Base-by-base conservation (phyloP, 1,140 invertebrate genomes). In the Trachymyrmex septentrionalis region DNA sequence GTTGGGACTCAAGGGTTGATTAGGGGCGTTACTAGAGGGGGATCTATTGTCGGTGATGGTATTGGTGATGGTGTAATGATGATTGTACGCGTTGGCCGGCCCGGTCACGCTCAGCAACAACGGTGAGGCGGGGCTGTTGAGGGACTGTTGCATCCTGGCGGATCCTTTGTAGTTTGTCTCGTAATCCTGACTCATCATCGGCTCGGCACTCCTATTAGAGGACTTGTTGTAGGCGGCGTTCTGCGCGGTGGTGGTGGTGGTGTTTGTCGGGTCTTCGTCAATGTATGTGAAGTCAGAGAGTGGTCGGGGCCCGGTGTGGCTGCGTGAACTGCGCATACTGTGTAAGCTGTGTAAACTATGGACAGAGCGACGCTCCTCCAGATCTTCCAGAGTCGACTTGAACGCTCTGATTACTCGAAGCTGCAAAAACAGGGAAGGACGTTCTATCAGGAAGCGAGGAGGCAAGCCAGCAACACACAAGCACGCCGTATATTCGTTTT, bases 401-500 rank as follows among this genome's bases (percentile, higher is more conserved):
- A 99, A 99, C 95, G 99, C 99, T 97, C 99, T 98, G 96, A 99
- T 99, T 96, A 99, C 99, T 96, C 99, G 98, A 96, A 99, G 98
- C 99, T 99, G 98, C 96, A 98, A 98, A 97, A 97, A 97, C 94
- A 96, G 96, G 96, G 94, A 95, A 94, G 93, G 92, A 78, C 80
- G 92, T 94, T 94, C 94, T 95, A 94, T 94, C 92, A 95, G 94
- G 94, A 94, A 92, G 93, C 94, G 94, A 95, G 92, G 94, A 95
- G 92, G 94, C 93, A 94, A 93, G 93, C 94, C 92, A 95, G 92
- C 93, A 92, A 95, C 92, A 94, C 93, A 94, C 93, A 95, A 94
- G 92, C 93, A 93, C 93, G 92, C 92, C 92, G 90, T 93, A 63
- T 75, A 89, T 90, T 88, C 81, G 91, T 92, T 88, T 90, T 81